Percentiles rank a stretch among this genome's conserved stretches.
Evolutionary conservation across 2,888 invertebrate genomes (phyloP).

Genomic region (Tachina fera): DNA sequence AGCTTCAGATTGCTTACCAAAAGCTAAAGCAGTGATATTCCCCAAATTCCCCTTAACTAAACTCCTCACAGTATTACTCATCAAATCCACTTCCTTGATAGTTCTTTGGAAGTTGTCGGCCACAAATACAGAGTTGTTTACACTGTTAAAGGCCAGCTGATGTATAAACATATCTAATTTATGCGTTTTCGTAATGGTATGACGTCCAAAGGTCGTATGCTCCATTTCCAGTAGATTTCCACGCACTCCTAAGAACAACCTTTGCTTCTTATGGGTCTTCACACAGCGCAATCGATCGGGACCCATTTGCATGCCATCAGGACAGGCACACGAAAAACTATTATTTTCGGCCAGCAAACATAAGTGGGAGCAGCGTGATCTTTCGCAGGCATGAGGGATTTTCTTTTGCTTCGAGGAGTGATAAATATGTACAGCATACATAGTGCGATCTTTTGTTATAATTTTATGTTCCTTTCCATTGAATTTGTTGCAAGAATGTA

Average conservation of each 20-base stretch:
- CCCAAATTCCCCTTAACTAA: slow-evolving; percentile 83
- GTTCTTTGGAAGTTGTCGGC: slow-evolving; percentile 84
- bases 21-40: slow-evolving; percentile 85
- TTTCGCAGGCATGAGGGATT: slow-evolving; percentile 86
- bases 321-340: slow-evolving; percentile 89
- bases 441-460: slow-evolving; percentile 84
- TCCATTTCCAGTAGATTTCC: slow-evolving; percentile 86
- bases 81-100: slow-evolving; percentile 83
- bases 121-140: slow-evolving; percentile 84
- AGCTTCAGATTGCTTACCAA: slow-evolving; percentile 81
- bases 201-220: slow-evolving; percentile 87
- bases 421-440: slow-evolving; percentile 87
- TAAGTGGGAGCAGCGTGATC: slow-evolving; percentile 88
- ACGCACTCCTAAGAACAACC: slow-evolving; percentile 84
- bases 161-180: slow-evolving; percentile 85
- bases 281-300: slow-evolving; percentile 85
- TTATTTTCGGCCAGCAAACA: slow-evolving; percentile 87
- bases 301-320: slow-evolving; percentile 87
- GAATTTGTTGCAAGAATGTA: slow-evolving; percentile 91
- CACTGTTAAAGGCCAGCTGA: slow-evolving; percentile 87
- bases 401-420: slow-evolving; percentile 87
- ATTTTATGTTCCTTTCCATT: slow-evolving; percentile 86
- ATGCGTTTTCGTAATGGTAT: slow-evolving; percentile 84
- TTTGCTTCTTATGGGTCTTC: slow-evolving; percentile 82
- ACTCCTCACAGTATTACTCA: slow-evolving; percentile 74